These are phyloP conservation scores for Lycia hirtaria DNA, from an alignment of 2,888 invertebrate genomes.

Conservation along the genomic window DNA sequence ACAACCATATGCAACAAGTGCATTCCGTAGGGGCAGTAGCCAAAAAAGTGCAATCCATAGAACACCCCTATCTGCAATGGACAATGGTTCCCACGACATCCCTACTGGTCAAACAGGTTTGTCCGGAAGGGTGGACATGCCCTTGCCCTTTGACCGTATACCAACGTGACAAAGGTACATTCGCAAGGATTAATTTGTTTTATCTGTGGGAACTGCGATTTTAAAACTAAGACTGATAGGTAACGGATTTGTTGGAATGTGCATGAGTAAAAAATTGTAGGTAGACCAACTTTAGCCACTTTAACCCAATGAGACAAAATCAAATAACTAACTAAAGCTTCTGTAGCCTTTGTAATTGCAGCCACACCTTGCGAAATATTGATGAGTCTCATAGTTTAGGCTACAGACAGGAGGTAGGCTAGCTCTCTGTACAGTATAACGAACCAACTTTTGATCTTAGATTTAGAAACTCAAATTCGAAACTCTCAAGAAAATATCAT, in stretches of 20 bases:
- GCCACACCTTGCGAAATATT: no score
- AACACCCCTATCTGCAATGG: conserved; percentile 49
- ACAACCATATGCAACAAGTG: conserved; percentile 27
- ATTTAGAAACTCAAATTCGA: no score
- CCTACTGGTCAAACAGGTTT: conserved; percentile 76
- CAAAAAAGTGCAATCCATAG: conserved; percentile 4
- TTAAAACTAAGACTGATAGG: background rate
- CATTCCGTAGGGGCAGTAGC: no score
- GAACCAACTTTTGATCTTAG: no score
- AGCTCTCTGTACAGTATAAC: no score
- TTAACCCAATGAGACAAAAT: no score
- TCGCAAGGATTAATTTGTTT: conserved; percentile 37
- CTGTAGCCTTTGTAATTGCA: no score
- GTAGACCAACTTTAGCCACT: no score
- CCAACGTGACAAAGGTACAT: conserved; percentile 37
- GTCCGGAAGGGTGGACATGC: conserved; percentile 56
- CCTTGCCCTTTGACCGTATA: conserved; percentile 63
- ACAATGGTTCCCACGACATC: conserved; percentile 64
- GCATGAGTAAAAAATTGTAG: background rate
- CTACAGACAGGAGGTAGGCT: no score
- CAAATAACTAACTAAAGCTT: no score
- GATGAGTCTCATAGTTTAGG: no score
- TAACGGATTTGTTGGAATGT: conserved; percentile 10
- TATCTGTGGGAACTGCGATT: conserved; percentile 23
- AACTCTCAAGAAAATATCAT: no score